Evolutionary conservation across 2,888 invertebrate genomes (phyloP).

Genomic region (Noctua janthe): DNA sequence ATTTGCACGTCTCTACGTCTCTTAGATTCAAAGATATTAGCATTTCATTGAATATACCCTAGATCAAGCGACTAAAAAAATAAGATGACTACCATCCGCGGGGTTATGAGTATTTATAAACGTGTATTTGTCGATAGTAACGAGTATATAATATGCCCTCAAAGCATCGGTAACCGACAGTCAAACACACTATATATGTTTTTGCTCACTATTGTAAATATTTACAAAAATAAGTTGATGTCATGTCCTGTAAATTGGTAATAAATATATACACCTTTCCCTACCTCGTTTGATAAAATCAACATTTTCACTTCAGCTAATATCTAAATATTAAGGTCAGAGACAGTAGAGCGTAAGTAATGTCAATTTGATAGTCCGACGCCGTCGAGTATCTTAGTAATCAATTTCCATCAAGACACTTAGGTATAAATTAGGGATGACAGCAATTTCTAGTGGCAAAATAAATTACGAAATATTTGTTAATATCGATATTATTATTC

Average conservation of each 20-base stretch:
- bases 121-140: too few relatives aligned
- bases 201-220: background rate
- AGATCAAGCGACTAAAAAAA: too few relatives aligned
- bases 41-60: too few relatives aligned
- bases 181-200: too few relatives aligned
- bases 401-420: constrained; percentile 37
- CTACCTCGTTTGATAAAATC: background rate
- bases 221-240: background rate
- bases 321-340: constrained; percentile 23
- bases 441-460: background rate
- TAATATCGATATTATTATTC: background rate
- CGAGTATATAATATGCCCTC: too few relatives aligned
- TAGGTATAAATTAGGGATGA: background rate
- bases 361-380: constrained; percentile 38
- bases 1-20: too few relatives aligned
- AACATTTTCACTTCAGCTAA: background rate
- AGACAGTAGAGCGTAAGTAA: constrained; percentile 36
- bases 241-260: background rate
- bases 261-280: background rate
- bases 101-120: too few relatives aligned
- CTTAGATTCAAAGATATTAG: too few relatives aligned
- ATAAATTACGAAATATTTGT: background rate
- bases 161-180: too few relatives aligned
- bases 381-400: constrained; percentile 24
- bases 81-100: too few relatives aligned